Evolutionary conservation across 2,113 vertebrate species (phyloP).

Genomic region (Protobothrops mucrosquamatus): DNA sequence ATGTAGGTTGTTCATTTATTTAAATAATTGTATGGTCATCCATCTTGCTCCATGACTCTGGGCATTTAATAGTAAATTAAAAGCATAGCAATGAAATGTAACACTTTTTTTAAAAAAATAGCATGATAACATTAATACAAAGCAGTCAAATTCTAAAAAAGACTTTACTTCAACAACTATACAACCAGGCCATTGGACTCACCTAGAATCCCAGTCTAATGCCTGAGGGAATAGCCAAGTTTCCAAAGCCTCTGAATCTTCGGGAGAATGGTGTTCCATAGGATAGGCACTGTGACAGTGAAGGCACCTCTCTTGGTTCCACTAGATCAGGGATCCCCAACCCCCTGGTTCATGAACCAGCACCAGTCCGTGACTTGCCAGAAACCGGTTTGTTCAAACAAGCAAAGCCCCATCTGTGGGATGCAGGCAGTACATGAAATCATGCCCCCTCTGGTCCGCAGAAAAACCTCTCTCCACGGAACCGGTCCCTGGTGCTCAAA

Average conservation of each 20-base stretch:
- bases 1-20: not conserved
- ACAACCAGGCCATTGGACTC: not conserved
- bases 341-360: too few relatives aligned
- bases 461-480: too few relatives aligned
- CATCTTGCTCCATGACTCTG: not conserved
- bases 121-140: not conserved
- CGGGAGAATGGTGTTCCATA: not conserved
- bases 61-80: not conserved
- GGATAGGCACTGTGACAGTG: too few relatives aligned
- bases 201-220: not conserved
- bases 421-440: too few relatives aligned
- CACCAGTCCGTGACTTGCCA: too few relatives aligned
- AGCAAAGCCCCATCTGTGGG: too few relatives aligned
- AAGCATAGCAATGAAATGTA: not conserved
- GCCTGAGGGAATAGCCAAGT: not conserved
- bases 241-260: not conserved
- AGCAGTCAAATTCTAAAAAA: not conserved
- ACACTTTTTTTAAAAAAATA: not conserved
- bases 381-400: too few relatives aligned
- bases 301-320: too few relatives aligned
- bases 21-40: not conserved
- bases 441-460: too few relatives aligned
- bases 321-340: too few relatives aligned
- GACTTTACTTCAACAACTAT: not conserved
- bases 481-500: too few relatives aligned